A percentile compares a stretch with the other conserved stretches of the same genome.
Evolutionary conservation across 2,797 vertebrate species (phyloP).

Genomic region (Rhinophrynus dorsalis): DNA sequence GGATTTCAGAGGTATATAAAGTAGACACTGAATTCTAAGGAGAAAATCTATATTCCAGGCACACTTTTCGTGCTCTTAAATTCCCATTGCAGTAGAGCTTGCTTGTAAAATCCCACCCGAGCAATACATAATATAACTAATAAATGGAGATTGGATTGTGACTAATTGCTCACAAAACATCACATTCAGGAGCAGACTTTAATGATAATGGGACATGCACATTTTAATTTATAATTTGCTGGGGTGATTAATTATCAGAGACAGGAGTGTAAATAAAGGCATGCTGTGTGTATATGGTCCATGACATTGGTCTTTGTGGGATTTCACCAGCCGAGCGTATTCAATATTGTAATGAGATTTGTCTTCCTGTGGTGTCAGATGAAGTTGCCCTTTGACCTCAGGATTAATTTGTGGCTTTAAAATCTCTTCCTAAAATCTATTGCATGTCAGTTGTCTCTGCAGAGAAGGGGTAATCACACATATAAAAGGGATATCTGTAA

Average conservation of each 20-base stretch:
- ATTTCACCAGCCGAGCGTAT: neutral
- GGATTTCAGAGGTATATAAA: too few relatives aligned
- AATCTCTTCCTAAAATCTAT: too few relatives aligned
- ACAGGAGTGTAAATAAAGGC: slow-evolving; percentile 33
- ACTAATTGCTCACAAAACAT: slow-evolving; percentile 35
- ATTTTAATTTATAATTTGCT: slow-evolving; percentile 33
- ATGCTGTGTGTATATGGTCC: slow-evolving; percentile 5
- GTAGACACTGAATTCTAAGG: neutral
- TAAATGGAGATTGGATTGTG: slow-evolving; percentile 25
- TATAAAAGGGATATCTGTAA: too few relatives aligned
- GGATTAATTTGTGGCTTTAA: too few relatives aligned
- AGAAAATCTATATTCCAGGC: neutral
- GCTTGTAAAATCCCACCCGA: slow-evolving; percentile 32
- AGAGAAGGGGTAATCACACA: too few relatives aligned
- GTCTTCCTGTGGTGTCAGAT: too few relatives aligned
- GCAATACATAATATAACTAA: slow-evolving; percentile 18
- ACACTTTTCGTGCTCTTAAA: slow-evolving; percentile 5
- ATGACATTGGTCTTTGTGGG: neutral
- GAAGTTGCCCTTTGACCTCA: too few relatives aligned
- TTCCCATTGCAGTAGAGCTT: neutral
- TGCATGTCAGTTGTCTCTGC: too few relatives aligned
- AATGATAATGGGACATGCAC: slow-evolving; percentile 23
- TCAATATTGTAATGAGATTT: too few relatives aligned
- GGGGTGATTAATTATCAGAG: slow-evolving; percentile 31
- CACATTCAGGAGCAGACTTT: slow-evolving; percentile 16